Evolutionary conservation across 2,797 vertebrate genomes (phyloP).

Genomic region (Mionectes olivaceus): DNA sequence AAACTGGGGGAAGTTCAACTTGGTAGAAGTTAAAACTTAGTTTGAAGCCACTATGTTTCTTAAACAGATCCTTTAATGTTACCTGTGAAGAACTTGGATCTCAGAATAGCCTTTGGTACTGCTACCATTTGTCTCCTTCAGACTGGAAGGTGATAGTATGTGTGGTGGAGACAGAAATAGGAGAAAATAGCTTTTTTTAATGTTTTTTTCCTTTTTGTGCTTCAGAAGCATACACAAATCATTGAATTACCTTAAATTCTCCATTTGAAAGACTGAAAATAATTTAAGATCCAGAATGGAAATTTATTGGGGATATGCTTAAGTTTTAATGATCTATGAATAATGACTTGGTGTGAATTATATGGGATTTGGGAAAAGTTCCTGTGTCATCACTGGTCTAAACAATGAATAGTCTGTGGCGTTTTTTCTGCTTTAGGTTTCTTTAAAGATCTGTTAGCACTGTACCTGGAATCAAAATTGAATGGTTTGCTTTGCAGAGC

Average conservation of each 20-base stretch:
- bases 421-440: neutral
- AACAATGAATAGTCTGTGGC: neutral
- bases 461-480: neutral
- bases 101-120: neutral
- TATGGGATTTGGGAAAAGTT: neutral
- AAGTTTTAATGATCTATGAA: neutral
- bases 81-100: neutral
- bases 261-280: neutral
- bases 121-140: neutral
- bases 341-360: neutral
- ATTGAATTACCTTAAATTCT: neutral
- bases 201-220: neutral
- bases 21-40: neutral
- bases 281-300: neutral
- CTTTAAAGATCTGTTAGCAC: neutral
- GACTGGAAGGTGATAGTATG: neutral
- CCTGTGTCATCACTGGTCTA: neutral
- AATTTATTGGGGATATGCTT: neutral
- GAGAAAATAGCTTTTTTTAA: neutral
- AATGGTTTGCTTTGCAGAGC: neutral
- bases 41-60: neutral
- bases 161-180: neutral
- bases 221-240: neutral
- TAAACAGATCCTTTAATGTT: neutral
- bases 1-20: neutral